phyloP scores from a whole-genome alignment of 2,113 vertebrate species.

The Oriolus oriolus region DNA sequence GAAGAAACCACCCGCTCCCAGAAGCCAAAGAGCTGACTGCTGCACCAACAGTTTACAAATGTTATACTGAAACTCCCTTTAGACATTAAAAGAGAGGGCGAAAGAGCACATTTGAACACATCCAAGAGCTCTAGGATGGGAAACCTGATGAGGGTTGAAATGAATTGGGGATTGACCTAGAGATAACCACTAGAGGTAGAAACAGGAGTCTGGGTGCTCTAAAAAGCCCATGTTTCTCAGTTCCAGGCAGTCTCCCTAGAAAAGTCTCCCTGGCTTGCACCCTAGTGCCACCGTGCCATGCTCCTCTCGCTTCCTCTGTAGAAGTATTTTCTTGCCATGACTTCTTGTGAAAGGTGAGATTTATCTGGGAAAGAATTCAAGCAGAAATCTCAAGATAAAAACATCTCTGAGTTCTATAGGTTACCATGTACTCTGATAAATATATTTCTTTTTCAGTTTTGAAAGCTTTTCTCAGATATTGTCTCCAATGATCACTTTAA shows the following conservation, averaged over 20 bases:
- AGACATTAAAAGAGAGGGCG: neutral
- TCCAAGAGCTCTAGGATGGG: neutral
- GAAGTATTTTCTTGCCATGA: neutral
- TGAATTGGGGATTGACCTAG: neutral
- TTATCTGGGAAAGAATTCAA: neutral
- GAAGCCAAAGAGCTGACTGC: neutral
- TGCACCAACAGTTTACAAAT: neutral
- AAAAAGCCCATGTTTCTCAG: neutral
- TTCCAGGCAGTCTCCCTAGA: neutral
- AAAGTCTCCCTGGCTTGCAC: rapidly evolving
- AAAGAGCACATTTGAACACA: neutral
- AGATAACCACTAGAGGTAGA: neutral
- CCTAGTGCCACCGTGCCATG: rapidly evolving
- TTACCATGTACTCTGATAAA: neutral
- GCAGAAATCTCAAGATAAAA: neutral
- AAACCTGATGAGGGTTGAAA: neutral
- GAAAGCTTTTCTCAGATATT: neutral
- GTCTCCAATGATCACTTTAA: neutral
- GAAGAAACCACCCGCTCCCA: neutral
- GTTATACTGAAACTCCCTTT: neutral
- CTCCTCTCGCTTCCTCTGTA: neutral
- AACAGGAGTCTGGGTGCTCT: neutral
- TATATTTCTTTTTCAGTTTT: neutral
- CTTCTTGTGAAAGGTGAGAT: neutral
- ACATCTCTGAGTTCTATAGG: neutral